phyloP scores from a whole-genome alignment of 1,140 invertebrate species.

The Drosophila elegans region DNA sequence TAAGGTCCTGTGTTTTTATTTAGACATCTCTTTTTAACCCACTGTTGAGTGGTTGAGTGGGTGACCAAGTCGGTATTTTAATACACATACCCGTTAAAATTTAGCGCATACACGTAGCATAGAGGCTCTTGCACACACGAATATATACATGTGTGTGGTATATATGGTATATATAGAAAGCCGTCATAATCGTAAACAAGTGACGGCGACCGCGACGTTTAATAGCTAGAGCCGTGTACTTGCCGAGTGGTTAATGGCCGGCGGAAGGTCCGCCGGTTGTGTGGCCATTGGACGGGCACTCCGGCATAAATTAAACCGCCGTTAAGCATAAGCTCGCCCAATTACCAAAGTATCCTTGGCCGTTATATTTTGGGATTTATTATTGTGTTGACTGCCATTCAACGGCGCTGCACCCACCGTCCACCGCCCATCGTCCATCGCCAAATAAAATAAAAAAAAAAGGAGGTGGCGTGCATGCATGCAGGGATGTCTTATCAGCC shows the following conservation, averaged over 20 bases:
- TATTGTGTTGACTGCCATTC: conserved; percentile 70
- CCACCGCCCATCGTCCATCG: not conserved
- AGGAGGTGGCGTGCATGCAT: conserved; percentile 50
- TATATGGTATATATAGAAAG: conserved; percentile 20
- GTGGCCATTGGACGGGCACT: conserved; percentile 29
- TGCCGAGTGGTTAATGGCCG: conserved; percentile 25
- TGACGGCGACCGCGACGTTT: conserved; percentile 73
- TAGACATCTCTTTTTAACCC: conserved; percentile 2
- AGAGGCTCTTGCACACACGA: conserved; percentile 35
- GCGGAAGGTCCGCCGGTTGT: conserved; percentile 16
- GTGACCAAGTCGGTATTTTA: conserved; percentile 55
- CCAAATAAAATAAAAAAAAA: conserved; percentile 3
- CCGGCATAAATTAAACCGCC: conserved; percentile 76
- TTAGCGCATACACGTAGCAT: conserved; percentile 38
- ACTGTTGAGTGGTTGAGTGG: conserved; percentile 18
- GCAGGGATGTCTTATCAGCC: conserved; percentile 61
- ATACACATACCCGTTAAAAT: conserved; percentile 54
- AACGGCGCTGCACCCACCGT: conserved; percentile 6
- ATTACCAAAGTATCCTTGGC: conserved; percentile 77
- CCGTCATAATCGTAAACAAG: conserved; percentile 75
- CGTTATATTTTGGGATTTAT: conserved; percentile 77
- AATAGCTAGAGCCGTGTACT: conserved; percentile 44
- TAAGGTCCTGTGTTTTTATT: not conserved
- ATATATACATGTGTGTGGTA: no score
- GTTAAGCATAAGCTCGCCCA: conserved; percentile 79